These are phyloP conservation scores for Alouatta palliata DNA, from an alignment of 2,113 vertebrate genomes.

Conservation along the genomic window DNA sequence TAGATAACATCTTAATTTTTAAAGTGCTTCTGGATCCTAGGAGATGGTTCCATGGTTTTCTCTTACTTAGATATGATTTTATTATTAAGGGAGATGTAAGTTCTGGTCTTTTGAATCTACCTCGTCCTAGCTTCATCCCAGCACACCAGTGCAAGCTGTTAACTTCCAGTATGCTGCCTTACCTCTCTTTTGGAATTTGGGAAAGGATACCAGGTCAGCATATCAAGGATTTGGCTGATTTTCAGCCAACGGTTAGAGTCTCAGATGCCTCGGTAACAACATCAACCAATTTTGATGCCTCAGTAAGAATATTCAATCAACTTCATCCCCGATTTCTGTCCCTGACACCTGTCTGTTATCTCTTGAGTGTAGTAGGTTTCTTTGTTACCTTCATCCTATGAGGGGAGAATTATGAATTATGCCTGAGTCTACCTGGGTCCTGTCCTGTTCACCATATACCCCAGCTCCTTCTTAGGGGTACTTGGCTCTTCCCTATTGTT, in stretches of 20 bases:
- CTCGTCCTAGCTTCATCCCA: background rate
- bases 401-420: background rate
- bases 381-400: background rate
- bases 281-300: background rate
- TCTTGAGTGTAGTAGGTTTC: background rate
- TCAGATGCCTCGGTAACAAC: background rate
- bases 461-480: background rate
- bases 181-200: background rate
- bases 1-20: background rate
- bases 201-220: background rate
- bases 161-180: background rate
- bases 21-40: background rate
- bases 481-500: background rate
- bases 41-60: background rate
- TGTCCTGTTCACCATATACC: rapidly evolving
- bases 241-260: background rate
- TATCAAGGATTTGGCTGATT: background rate
- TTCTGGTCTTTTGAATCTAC: background rate
- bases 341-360: background rate
- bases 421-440: background rate
- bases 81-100: background rate
- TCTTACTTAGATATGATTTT: background rate
- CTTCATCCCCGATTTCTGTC: background rate
- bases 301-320: background rate
- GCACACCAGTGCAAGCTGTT: background rate